Evolutionary conservation across 2,797 vertebrate genomes (phyloP).

Genomic region (Mus caroli): DNA sequence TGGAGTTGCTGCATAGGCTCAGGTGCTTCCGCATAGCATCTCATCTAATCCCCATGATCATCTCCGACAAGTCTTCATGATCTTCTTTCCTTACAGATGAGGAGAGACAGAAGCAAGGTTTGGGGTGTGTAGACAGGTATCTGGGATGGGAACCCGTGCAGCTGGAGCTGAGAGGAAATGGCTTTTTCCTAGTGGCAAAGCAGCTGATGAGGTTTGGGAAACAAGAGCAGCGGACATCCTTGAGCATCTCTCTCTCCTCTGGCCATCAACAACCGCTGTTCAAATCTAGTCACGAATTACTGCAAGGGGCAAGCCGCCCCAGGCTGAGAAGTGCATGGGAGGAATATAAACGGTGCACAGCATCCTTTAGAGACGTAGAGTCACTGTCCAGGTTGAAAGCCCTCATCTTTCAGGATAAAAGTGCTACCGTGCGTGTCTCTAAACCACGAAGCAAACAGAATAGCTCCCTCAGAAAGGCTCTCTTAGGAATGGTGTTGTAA

Average conservation of each 20-base stretch:
- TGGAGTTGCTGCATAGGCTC: accelerated
- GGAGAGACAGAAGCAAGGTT: not conserved
- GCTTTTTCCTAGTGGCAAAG: not conserved
- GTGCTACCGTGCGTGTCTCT: not conserved
- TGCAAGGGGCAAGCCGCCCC: not conserved
- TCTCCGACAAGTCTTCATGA: not conserved
- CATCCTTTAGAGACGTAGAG: slow-evolving; percentile 70
- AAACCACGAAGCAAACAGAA: slow-evolving; percentile 66
- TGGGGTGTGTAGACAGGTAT: not conserved
- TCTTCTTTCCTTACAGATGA: not conserved
- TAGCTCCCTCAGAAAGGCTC: not conserved
- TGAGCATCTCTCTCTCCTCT: accelerated
- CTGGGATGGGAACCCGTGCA: not conserved
- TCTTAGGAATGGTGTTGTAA: slow-evolving; percentile 18
- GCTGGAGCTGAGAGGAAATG: not conserved
- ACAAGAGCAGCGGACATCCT: not conserved
- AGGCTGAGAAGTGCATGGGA: not conserved
- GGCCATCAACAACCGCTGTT: not conserved
- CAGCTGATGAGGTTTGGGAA: not conserved
- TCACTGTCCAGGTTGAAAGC: slow-evolving; percentile 73
- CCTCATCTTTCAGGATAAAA: slow-evolving; percentile 72
- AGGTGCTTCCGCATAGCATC: not conserved
- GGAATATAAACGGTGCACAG: slow-evolving; percentile 13
- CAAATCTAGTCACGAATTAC: not conserved
- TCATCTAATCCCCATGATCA: not conserved